These are phyloP conservation scores for Silurus asotus DNA, from an alignment of 2,113 vertebrate genomes.

Conservation along the genomic window DNA sequence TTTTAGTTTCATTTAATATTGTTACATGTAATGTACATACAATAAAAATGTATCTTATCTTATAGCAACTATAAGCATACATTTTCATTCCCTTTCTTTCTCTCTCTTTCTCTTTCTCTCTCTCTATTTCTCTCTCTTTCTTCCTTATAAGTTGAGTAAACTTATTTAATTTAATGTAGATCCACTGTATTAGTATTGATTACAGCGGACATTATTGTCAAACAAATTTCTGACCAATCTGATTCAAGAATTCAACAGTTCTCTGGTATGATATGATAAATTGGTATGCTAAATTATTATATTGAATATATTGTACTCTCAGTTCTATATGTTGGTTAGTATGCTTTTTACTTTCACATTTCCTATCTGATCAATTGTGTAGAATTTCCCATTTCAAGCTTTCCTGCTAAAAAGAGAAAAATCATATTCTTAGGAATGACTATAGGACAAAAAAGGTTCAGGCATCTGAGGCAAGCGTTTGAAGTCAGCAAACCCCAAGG, in stretches of 20 bases:
- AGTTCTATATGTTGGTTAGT: background rate
- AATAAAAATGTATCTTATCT: too few relatives aligned
- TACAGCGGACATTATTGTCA: background rate
- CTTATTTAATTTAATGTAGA: too few relatives aligned
- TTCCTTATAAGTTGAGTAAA: too few relatives aligned
- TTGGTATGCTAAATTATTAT: background rate
- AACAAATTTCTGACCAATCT: background rate
- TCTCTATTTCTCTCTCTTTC: too few relatives aligned
- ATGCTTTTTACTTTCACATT: background rate
- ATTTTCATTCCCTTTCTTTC: too few relatives aligned
- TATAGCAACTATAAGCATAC: too few relatives aligned
- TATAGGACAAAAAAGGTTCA: conserved; percentile 26
- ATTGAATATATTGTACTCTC: background rate
- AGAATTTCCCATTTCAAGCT: background rate
- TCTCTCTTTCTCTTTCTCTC: too few relatives aligned
- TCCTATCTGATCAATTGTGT: background rate
- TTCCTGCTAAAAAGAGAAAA: background rate
- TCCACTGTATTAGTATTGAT: too few relatives aligned
- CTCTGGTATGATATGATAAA: background rate
- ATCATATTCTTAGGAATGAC: background rate
- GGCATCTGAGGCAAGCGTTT: background rate
- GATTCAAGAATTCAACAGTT: background rate
- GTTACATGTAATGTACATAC: too few relatives aligned
- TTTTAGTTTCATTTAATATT: too few relatives aligned
- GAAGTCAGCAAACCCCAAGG: background rate